Percentiles rank a stretch among this genome's conserved stretches.
Conservation (phyloP, 1,140 invertebrate genomes). For the Leptopilina clavipes region DNA sequence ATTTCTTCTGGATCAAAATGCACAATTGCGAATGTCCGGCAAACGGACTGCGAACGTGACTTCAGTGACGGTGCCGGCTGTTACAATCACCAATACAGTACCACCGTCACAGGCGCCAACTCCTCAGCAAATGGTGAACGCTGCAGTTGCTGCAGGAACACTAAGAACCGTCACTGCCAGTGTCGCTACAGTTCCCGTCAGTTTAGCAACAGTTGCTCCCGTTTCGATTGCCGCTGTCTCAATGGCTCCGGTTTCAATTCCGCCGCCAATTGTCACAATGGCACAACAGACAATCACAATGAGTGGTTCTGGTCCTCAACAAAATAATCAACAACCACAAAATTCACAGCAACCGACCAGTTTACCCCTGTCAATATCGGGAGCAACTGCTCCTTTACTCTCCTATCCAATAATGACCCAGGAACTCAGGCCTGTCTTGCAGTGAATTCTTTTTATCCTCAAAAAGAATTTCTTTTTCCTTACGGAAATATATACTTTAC, state of each 20-base stretch:
- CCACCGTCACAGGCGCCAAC: conserved; percentile 73
- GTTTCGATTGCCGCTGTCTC: conserved; percentile 78
- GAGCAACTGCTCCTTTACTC: conserved; percentile 78
- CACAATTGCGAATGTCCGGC: conserved; percentile 81
- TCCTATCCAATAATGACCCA: conserved; percentile 85
- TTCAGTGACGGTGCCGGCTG: conserved; percentile 77
- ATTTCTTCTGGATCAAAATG: conserved; percentile 88
- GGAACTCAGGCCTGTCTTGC: conserved; percentile 71
- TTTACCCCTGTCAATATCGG: conserved; percentile 75
- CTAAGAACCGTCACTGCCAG: conserved; percentile 78
- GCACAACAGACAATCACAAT: conserved; percentile 74
- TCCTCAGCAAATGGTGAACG: conserved; percentile 74
- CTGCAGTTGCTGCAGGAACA: conserved; percentile 72
- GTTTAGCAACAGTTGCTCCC: conserved; percentile 77
- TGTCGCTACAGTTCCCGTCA: conserved; percentile 80
- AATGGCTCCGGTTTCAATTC: conserved; percentile 76
- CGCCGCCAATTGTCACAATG: conserved; percentile 79
- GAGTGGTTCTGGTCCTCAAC: conserved; percentile 69
- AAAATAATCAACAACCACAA: conserved; percentile 69
- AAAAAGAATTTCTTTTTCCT: background rate
- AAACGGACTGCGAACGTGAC: conserved; percentile 75
- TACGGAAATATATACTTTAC: background rate
- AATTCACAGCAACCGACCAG: conserved; percentile 69
- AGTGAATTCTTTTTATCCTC: conserved; percentile 52
- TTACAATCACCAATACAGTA: conserved; percentile 77